Evolutionary conservation across 2,113 vertebrate species (phyloP), one percentile per base, ranked within the genome.

Genomic region (Onychostoma macrolepis): DNA sequence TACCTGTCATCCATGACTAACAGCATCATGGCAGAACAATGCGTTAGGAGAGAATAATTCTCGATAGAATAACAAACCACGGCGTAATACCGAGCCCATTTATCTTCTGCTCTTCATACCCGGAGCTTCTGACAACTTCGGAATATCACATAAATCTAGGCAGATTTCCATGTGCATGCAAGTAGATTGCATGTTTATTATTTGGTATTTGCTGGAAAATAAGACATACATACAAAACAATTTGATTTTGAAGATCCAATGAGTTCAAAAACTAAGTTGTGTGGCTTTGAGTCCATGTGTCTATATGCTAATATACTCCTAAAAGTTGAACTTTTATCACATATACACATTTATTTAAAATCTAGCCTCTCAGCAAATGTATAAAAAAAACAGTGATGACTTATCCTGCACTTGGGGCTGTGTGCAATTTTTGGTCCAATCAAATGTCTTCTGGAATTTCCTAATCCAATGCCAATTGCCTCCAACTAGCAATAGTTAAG

Each of bases 1-100:
- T 91, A 89, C 85, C 69, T 87, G 87, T 85, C 90, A 91, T 84
- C 87, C 80, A 86, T 89, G 89, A 87, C 88, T 87, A 88, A 91
- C 83, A 75, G 83, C 85, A 88, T 84, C 85, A 88, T 38, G 72
- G 74, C 84, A 71, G 78, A 88, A 85, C 88, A 89, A 88, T 88
- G 89, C 38, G 78, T 85, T 83, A 87, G 87, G 56, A 83, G 82
- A 79, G 79, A 88, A 80, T 85, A 86, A 90, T 89, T 89, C 79
- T 76, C 71, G 63, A 79, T 50, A 82, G 88, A 82, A 87, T 81
- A 87, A 81, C 85, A 86, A 86, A 80, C 77, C 77, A 63, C 56
- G 33, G 69, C 15, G 69, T 86, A 84, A 65, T n/a, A 56, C 71
- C 4, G 45, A 85, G 28, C 21, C 82, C 80, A 77, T 87, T 87